A percentile compares a stretch with the other conserved stretches of the same genome.
These are phyloP conservation scores for Channa striata DNA, from an alignment of 2,797 vertebrate genomes.

Conservation along the genomic window DNA sequence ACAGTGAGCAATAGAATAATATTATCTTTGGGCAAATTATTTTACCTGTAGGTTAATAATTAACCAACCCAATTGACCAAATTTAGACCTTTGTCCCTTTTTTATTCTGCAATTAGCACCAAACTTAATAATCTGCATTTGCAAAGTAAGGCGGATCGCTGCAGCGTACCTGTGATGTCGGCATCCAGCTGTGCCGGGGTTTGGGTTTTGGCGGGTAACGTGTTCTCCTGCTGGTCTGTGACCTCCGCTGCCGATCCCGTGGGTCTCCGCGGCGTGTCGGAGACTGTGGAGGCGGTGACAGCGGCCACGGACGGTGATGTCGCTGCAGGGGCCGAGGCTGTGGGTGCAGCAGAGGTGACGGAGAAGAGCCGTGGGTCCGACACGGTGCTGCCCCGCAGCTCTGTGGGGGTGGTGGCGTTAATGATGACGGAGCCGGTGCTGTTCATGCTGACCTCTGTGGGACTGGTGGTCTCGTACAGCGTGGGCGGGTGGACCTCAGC, in stretches of 20 bases:
- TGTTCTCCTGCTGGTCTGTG: background rate
- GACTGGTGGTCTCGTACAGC: slow-evolving; percentile 68
- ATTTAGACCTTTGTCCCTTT: too few relatives aligned
- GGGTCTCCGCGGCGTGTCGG: background rate
- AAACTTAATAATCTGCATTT: too few relatives aligned
- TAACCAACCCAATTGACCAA: too few relatives aligned
- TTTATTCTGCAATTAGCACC: too few relatives aligned
- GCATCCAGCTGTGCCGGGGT: slow-evolving; percentile 6
- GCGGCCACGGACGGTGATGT: slow-evolving; percentile 12
- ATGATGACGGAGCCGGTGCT: slow-evolving; percentile 16
- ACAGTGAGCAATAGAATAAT: too few relatives aligned
- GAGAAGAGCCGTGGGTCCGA: slow-evolving; percentile 6
- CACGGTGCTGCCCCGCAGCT: background rate
- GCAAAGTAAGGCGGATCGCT: too few relatives aligned
- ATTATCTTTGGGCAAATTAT: too few relatives aligned
- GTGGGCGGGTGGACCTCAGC: slow-evolving; percentile 84
- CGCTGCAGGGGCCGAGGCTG: background rate
- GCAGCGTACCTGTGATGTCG: slow-evolving; percentile 42
- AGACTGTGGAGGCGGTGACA: fast-evolving
- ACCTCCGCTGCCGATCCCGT: background rate
- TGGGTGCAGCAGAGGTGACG: background rate
- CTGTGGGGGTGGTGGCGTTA: slow-evolving; percentile 31
- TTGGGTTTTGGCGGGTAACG: background rate
- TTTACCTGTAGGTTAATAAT: too few relatives aligned
- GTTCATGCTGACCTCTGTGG: slow-evolving; percentile 35